phyloP scores from a whole-genome alignment of 2,113 vertebrate species.

The Notechis scutatus region DNA sequence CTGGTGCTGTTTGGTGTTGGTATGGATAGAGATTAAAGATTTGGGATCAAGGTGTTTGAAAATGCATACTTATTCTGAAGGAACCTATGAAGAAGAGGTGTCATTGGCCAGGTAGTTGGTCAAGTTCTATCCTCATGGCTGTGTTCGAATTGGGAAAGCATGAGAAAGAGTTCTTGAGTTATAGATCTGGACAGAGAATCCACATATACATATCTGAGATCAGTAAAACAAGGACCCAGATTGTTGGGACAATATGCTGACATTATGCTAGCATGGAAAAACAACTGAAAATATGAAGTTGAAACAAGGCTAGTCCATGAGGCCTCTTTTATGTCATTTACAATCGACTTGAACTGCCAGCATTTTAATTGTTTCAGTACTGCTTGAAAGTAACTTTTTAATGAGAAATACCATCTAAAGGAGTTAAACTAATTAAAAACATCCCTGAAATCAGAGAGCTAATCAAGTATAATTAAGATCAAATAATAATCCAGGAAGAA shows the following conservation, averaged over 20 bases:
- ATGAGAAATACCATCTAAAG: slow-evolving; percentile 30
- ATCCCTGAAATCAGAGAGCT: slow-evolving; percentile 58
- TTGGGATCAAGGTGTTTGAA: too few relatives aligned
- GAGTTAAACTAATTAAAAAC: slow-evolving; percentile 56
- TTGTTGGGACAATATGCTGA: too few relatives aligned
- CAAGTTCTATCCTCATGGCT: not conserved
- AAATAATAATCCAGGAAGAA: slow-evolving; percentile 56
- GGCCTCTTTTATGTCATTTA: not conserved
- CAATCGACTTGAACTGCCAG: not conserved
- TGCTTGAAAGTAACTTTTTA: slow-evolving; percentile 14
- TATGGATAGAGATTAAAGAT: too few relatives aligned
- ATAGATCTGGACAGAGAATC: not conserved
- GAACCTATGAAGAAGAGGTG: not conserved
- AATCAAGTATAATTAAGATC: slow-evolving; percentile 68
- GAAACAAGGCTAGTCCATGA: not conserved
- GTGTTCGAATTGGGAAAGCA: not conserved
- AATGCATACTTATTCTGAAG: not conserved
- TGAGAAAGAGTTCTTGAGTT: not conserved
- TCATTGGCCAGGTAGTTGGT: not conserved
- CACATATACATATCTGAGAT: not conserved
- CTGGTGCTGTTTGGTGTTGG: too few relatives aligned
- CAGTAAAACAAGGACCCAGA: too few relatives aligned
- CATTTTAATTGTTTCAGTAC: not conserved
- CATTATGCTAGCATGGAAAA: not conserved
- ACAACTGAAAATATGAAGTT: not conserved